Evolutionary conservation across 1,140 invertebrate species (phyloP).

Genomic region (Batillaria attramentaria): DNA sequence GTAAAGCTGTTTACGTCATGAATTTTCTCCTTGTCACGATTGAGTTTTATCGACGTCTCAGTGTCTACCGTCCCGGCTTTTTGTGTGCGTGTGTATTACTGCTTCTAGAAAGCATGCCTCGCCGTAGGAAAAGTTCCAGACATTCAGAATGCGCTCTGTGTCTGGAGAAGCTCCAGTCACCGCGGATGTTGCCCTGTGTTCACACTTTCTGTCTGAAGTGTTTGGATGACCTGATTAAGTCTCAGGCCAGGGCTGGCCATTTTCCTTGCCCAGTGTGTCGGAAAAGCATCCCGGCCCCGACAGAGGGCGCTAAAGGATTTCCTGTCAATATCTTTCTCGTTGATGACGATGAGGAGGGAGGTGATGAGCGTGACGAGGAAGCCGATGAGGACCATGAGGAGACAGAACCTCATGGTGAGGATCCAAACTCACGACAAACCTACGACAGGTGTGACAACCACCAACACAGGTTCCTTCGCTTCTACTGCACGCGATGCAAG

Average conservation of each 20-base stretch:
- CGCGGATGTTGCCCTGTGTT: conserved; percentile 23
- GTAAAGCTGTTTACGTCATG: too few species aligned
- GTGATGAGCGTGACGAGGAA: too few species aligned
- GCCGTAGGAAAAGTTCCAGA: not conserved
- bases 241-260: not conserved
- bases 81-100: too few species aligned
- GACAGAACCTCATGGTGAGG: not conserved
- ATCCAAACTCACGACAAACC: not conserved
- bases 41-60: too few species aligned
- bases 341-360: conserved; percentile 9
- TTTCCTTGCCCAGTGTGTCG: conserved; percentile 27
- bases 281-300: not conserved
- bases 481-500: conserved; percentile 9
- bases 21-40: too few species aligned
- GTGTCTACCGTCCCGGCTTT: too few species aligned
- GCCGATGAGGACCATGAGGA: too few species aligned
- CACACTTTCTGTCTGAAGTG: conserved; percentile 30
- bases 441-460: conserved; percentile 16
- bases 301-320: conserved; percentile 1
- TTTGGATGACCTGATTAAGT: not conserved
- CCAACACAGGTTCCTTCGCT: not conserved
- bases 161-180: conserved; percentile 6
- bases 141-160: conserved; percentile 19
- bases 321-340: conserved; percentile 23
- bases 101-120: too few species aligned